A percentile compares a stretch with the other conserved stretches of the same genome.
Evolutionary conservation across 2,888 invertebrate species (phyloP).

Genomic region (Agriotes lineatus): DNA sequence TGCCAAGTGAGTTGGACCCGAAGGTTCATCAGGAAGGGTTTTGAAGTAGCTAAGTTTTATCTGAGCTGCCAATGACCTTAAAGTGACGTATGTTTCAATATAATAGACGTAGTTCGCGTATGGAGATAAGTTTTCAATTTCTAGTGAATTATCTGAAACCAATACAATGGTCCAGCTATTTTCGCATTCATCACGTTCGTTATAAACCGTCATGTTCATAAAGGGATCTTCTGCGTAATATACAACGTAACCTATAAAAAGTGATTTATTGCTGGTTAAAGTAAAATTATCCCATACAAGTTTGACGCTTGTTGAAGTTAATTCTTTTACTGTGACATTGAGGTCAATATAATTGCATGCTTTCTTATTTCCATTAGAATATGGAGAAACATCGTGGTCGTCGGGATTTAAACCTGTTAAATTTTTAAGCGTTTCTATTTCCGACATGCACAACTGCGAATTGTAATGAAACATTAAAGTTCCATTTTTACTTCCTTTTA

Average conservation of each 20-base stretch:
- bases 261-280: slow-evolving; percentile 37
- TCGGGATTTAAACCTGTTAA: slow-evolving; percentile 66
- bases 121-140: no score
- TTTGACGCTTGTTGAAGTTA: slow-evolving; percentile 62
- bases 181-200: no score
- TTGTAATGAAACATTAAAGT: slow-evolving; percentile 83
- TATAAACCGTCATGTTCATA: no score
- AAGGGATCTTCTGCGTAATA: no score
- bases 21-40: slow-evolving; percentile 73
- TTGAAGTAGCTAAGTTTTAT: slow-evolving; percentile 74
- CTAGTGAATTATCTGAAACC: slow-evolving; percentile 57
- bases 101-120: no score
- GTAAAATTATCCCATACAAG: slow-evolving; percentile 63
- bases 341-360: slow-evolving; percentile 72
- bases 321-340: no score
- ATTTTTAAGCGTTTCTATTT: slow-evolving; percentile 72
- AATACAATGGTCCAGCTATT: slow-evolving; percentile 57
- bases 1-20: slow-evolving; percentile 58
- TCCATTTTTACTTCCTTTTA: no score
- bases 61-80: slow-evolving; percentile 63
- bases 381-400: slow-evolving; percentile 70
- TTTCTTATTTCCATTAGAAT: slow-evolving; percentile 79
- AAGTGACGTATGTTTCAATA: slow-evolving; percentile 67
- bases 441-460: slow-evolving; percentile 80
- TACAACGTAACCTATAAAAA: no score